Conservation (phyloP, 2,113 vertebrate genomes). For the Passer montanus region DNA sequence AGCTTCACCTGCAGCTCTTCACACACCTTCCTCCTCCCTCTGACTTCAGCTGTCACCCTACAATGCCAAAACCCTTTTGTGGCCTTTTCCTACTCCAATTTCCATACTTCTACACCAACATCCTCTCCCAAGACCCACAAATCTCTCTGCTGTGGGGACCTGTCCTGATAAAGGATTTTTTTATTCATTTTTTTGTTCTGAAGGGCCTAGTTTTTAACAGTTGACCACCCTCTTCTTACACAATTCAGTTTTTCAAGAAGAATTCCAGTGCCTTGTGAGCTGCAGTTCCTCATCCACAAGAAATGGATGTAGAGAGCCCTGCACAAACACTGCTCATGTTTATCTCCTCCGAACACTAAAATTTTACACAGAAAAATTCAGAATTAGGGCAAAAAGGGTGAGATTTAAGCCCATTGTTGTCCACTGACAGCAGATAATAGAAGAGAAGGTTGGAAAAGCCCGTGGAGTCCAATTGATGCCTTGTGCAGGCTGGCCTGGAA, state of each 20-base stretch:
- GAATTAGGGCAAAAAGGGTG: not conserved
- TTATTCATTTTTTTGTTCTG: not conserved
- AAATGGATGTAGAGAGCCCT: not conserved
- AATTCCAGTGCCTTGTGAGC: not conserved
- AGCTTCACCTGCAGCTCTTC: not conserved
- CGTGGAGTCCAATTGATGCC: not conserved
- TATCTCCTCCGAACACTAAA: not conserved
- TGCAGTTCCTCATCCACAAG: not conserved
- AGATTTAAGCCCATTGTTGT: not conserved
- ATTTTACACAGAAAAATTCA: not conserved
- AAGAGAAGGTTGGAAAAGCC: not conserved
- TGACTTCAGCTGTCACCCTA: not conserved
- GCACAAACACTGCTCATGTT: not conserved
- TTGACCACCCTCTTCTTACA: not conserved
- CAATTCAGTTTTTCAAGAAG: not conserved
- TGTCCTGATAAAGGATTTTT: not conserved
- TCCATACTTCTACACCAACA: not conserved
- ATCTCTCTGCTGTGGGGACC: not conserved
- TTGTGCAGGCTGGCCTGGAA: not conserved
- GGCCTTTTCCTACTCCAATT: not conserved
- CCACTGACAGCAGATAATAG: not conserved
- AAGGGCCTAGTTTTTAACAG: not conserved
- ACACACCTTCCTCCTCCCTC: not conserved
- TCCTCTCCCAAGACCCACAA: not conserved
- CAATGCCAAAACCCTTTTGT: not conserved